Base-by-base conservation (phyloP, 2,797 vertebrate species). In the Helostoma temminkii region DNA sequence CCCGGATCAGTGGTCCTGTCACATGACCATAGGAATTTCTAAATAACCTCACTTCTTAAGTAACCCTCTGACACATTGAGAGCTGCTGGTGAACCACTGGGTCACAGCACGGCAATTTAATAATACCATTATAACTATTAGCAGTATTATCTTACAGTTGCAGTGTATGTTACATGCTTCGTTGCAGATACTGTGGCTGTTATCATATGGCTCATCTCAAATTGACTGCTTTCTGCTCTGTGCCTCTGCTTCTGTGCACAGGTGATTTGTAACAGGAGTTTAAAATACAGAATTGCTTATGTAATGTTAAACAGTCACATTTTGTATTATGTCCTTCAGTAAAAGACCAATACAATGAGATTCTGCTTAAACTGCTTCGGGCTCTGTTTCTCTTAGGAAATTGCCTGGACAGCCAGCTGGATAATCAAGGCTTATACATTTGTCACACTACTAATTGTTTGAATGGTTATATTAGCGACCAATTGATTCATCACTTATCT, bases 401-500 rank as follows among this genome's bases (percentile, higher is more conserved):
- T 80, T 66, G 57, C 58, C 25, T 1, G 16, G 72, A 81, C 77
- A 78, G 74, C 63, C 62, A 78, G 52, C 56, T 10, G 49, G 74
- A 74, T 84, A 81, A 87, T 89, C 41, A 76, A 60, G 18, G 22
- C 66, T 69, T 84, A 73, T 84, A 48, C 71, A 87, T 92, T 89
- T 66, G 86, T 86, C 85, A 72, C 21, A 78, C 66, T 78, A 19
- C 77, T 87, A 89, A 91, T 90, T 86, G 79, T 78, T 41, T 58
- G 57, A 82, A 75, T 58, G 77, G 72, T 65, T 88, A 57, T 53
- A 83, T 91, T 90, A 88, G 75, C 3, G 25, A 39, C 45, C 83
- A 84, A 84, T 88, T 86, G 86, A 88, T 88, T 91, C 53, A 49
- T 74, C 26, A 30, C 82, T 80, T 74, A 82, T 82, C 78, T 62